These are phyloP conservation scores for Amphipoea oculea DNA, from an alignment of 2,888 invertebrate genomes.

Conservation along the genomic window DNA sequence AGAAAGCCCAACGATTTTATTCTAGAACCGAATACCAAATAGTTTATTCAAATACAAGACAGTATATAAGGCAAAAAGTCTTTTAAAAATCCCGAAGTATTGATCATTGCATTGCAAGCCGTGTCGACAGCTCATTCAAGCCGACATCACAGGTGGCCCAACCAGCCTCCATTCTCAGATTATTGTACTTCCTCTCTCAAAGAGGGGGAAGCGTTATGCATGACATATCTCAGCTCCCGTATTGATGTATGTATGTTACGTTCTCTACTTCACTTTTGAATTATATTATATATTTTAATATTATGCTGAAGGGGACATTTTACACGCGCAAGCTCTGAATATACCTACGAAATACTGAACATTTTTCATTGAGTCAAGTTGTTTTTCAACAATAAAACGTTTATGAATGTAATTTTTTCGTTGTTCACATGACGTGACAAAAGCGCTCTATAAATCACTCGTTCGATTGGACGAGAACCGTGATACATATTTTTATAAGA, in stretches of 20 bases:
- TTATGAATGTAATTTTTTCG: constrained; percentile 4
- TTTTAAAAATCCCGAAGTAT: constrained; percentile 20
- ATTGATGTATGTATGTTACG: constrained; percentile 41
- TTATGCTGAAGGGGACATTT: constrained; percentile 32
- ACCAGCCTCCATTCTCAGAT: constrained; percentile 54
- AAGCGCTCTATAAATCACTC: constrained; percentile 2
- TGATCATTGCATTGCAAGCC: constrained; percentile 32
- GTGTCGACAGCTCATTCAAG: constrained; percentile 15
- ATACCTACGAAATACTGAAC: not conserved
- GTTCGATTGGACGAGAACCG: constrained; percentile 14
- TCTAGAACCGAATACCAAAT: not conserved
- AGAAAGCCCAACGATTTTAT: not conserved
- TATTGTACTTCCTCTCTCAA: constrained; percentile 45
- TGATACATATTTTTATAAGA: constrained; percentile 8
- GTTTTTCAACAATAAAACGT: constrained; percentile 8
- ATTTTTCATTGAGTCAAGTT: not conserved
- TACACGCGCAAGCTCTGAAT: constrained; percentile 20
- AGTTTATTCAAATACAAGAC: not conserved
- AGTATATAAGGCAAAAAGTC: not conserved
- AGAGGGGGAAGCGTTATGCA: constrained; percentile 55
- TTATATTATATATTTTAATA: constrained; percentile 39
- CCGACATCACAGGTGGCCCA: constrained; percentile 50
- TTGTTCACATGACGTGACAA: not conserved
- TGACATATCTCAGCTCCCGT: constrained; percentile 51
- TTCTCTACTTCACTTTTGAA: constrained; percentile 21